Percentiles rank a stretch among this genome's conserved stretches.
Evolutionary conservation across 2,888 invertebrate species (phyloP).

Genomic region (Arge pagana): DNA sequence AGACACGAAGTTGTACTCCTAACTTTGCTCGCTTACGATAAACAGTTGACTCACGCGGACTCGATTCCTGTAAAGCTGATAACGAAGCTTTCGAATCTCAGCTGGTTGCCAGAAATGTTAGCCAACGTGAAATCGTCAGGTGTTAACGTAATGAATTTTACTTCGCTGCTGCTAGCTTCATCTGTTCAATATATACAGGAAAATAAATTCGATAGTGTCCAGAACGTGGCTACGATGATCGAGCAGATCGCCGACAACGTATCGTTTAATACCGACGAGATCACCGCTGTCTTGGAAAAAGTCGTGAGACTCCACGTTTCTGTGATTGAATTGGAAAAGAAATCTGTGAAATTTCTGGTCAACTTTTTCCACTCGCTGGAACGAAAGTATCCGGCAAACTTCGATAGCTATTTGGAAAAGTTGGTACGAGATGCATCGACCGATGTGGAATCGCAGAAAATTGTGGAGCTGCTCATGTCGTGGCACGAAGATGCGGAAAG

Average conservation of each 20-base stretch:
- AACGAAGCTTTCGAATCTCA: constrained; percentile 57
- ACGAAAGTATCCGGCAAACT: constrained; percentile 71
- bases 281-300: constrained; percentile 44
- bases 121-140: constrained; percentile 63
- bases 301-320: constrained; percentile 35
- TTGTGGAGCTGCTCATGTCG: constrained; percentile 46
- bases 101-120: constrained; percentile 61
- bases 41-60: constrained; percentile 62
- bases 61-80: constrained; percentile 63
- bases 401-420: constrained; percentile 70
- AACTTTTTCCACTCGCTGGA: constrained; percentile 61
- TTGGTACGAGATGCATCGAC: constrained; percentile 55
- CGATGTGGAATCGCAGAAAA: constrained; percentile 33
- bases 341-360: constrained; percentile 37
- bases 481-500: constrained; percentile 46
- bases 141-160: constrained; percentile 64
- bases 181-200: constrained; percentile 61
- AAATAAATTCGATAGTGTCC: constrained; percentile 46
- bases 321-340: constrained; percentile 16
- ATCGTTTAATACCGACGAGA: constrained; percentile 62
- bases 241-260: constrained; percentile 65
- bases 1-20: constrained; percentile 69
- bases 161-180: constrained; percentile 63
- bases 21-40: constrained; percentile 72
- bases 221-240: constrained; percentile 62